Conservation (phyloP, 2,797 vertebrate genomes). For the Crenuchus spilurus region DNA sequence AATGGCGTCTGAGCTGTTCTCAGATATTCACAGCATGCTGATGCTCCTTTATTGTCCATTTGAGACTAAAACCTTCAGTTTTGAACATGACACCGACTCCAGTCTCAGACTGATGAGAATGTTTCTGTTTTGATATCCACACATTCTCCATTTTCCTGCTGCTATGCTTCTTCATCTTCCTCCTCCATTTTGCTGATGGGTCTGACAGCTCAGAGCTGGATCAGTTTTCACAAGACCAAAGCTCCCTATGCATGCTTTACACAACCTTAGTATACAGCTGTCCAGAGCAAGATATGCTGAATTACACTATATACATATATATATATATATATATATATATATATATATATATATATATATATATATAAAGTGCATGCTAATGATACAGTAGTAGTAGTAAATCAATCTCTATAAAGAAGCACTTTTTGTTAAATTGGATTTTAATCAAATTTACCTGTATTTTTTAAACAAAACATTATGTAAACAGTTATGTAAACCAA, state of each 20-base stretch:
- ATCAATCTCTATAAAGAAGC: background rate
- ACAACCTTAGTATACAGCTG: background rate
- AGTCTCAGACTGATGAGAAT: background rate
- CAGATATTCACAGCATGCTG: background rate
- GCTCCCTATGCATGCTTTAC: background rate
- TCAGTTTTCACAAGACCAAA: constrained; percentile 8
- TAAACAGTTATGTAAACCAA: too few relatives aligned
- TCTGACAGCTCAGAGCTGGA: background rate
- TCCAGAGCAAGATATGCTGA: background rate
- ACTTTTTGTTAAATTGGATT: background rate
- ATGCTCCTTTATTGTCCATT: background rate
- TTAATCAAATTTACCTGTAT: too few relatives aligned
- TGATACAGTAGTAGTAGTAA: too few relatives aligned
- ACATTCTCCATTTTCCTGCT: background rate
- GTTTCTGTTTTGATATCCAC: background rate
- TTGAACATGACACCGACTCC: background rate
- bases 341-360: too few relatives aligned
- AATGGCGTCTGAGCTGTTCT: constrained; percentile 62
- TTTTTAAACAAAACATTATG: background rate
- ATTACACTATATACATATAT: too few relatives aligned
- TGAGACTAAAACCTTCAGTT: background rate
- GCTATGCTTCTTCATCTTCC: background rate
- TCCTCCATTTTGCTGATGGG: background rate
- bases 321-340: too few relatives aligned
- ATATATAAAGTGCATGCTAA: too few relatives aligned